Base-by-base conservation (phyloP, 2,113 vertebrate species). In the Leucoraja erinaceus region DNA sequence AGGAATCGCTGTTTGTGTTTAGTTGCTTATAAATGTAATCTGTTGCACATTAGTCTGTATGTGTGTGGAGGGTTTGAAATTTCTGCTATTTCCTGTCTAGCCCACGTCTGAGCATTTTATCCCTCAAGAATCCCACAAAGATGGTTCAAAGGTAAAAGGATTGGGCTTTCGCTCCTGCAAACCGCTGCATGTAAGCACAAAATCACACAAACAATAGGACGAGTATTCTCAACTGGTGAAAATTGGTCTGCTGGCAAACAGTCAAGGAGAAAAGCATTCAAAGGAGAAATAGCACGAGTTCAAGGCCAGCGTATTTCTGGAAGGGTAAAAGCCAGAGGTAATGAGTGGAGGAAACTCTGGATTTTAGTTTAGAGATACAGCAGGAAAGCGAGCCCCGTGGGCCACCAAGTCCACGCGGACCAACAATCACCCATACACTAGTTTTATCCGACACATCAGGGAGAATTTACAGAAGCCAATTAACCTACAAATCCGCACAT, bases 11-110 rank as follows among this genome's bases (percentile, higher is more conserved):
- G 28, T 84, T 84, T 84, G 54, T 86, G 56, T 86, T 86, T 86
- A 61, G 83, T 61, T 86, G 54, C 83, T 28, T 86, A 86, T 9
- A 72, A 61, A n/a, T 61, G 10, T 56, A 56, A 86, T 94, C 93
- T 94, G 94, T 94, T 95, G 93, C 93, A 79, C 38, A 94, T 95
- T 94, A 94, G 4, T 76, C 83, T 93, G 92, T 92, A 93, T 90
- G 61, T 88, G 61, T 88, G 93, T 54, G 93, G 90, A 78, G 79
- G 93, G 68, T 84, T 93, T 0, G 0, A 79, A 0, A 75, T 94
- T 93, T 93, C 93, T 94, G 93, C 93, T 93, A 95, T 95, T 95
- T 95, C 94, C 93, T 95, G 93, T 56, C 93, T 94, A 95, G 90
- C 61, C 92, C 93, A 38, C 93, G 93, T 79, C 77, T 93, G 77